Evolutionary conservation across 2,113 vertebrate species (phyloP).

Genomic region (Atherinomorus stipes): DNA sequence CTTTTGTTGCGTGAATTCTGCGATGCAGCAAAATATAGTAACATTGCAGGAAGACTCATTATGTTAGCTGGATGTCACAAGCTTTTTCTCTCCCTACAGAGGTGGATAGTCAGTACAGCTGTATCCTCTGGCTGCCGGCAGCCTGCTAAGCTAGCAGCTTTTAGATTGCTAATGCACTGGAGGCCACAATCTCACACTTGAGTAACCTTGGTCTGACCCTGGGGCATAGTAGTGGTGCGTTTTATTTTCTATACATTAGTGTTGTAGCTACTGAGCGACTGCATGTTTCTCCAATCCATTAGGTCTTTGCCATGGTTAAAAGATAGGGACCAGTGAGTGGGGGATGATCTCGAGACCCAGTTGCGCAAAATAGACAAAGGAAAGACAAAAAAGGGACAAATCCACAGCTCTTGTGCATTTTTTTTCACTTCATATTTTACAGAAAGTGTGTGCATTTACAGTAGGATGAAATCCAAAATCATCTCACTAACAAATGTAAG

Average conservation of each 20-base stretch:
- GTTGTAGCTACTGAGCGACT: slow-evolving; percentile 49
- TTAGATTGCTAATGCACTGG: slow-evolving; percentile 61
- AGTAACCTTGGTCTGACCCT: slow-evolving; percentile 65
- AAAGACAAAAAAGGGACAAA: not conserved
- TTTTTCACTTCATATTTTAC: not conserved
- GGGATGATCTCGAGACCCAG: slow-evolving; percentile 14
- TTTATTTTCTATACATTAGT: slow-evolving; percentile 72
- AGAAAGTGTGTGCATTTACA: not conserved
- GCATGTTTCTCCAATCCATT: slow-evolving; percentile 52
- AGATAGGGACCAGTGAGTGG: slow-evolving; percentile 21
- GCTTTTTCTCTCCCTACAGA: slow-evolving; percentile 16
- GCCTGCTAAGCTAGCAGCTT: slow-evolving; percentile 60
- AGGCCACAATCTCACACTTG: slow-evolving; percentile 72
- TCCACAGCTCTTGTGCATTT: not conserved
- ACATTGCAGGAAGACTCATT: slow-evolving; percentile 23
- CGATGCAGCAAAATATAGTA: slow-evolving; percentile 55
- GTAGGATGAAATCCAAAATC: not conserved
- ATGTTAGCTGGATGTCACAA: slow-evolving; percentile 38
- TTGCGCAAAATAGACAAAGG: slow-evolving; percentile 39
- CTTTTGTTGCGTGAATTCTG: not conserved
- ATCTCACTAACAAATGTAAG: not conserved
- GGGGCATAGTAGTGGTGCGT: slow-evolving; percentile 38
- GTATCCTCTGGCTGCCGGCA: slow-evolving; percentile 31
- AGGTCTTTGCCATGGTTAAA: slow-evolving; percentile 36
- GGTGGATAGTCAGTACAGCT: slow-evolving; percentile 6